A percentile compares a stretch with the other conserved stretches of the same genome.
Evolutionary conservation across 1,140 invertebrate genomes (phyloP).

Genomic region (Apis cerana): DNA sequence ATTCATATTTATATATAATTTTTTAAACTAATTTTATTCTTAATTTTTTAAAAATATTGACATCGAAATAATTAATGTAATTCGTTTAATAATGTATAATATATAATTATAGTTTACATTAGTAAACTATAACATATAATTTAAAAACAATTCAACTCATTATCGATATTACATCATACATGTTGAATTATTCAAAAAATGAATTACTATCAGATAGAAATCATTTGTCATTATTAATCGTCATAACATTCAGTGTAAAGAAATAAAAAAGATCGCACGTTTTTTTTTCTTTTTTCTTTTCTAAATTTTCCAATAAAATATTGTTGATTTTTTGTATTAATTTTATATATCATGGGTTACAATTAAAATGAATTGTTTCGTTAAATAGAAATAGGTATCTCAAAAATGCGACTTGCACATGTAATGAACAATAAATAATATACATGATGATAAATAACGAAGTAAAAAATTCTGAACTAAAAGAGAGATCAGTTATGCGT

Average conservation of each 20-base stretch:
- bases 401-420: background rate
- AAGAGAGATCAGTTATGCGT: too few relatives aligned
- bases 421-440: background rate
- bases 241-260: rapidly evolving
- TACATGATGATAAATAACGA: background rate
- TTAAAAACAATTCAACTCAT: too few relatives aligned
- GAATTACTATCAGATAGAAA: background rate
- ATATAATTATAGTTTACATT: too few relatives aligned
- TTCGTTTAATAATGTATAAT: too few relatives aligned
- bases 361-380: background rate
- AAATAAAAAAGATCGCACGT: too few relatives aligned
- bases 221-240: background rate
- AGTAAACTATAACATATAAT: too few relatives aligned
- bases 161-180: too few relatives aligned
- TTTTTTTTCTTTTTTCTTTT: too few relatives aligned
- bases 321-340: constrained; percentile 44
- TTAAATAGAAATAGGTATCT: constrained; percentile 26
- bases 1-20: too few relatives aligned
- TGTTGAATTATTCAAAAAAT: too few relatives aligned
- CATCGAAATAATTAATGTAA: background rate
- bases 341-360: constrained; percentile 36
- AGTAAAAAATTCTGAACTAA: too few relatives aligned
- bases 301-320: background rate
- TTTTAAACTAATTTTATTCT: background rate
- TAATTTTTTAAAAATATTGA: too few relatives aligned